These are phyloP conservation scores for Poeciliopsis occidentalis DNA, from an alignment of 2,113 vertebrate species.

Conservation along the genomic window DNA sequence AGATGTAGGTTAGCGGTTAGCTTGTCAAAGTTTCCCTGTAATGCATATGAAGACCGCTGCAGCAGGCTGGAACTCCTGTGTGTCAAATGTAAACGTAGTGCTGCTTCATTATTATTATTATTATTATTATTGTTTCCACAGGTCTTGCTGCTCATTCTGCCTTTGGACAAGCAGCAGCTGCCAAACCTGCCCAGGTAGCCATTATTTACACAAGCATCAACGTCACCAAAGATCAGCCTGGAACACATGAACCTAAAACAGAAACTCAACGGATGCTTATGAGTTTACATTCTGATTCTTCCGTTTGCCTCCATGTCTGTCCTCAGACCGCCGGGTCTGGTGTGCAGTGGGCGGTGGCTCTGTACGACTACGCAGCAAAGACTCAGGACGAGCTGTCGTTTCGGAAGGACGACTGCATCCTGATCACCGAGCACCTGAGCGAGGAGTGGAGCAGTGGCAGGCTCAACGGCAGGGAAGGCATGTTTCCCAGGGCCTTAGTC, in stretches of 20 bases:
- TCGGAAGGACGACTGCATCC: constrained; percentile 86
- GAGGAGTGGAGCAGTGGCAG: constrained; percentile 87
- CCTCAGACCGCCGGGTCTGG: constrained; percentile 25
- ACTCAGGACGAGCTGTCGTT: constrained; percentile 87
- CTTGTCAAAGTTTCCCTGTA: not conserved
- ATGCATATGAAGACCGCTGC: not conserved
- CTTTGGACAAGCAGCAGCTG: constrained; percentile 15
- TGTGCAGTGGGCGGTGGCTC: constrained; percentile 85
- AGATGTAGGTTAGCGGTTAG: no score
- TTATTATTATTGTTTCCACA: constrained; percentile 53
- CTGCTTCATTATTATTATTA: not conserved
- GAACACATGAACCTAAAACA: not conserved
- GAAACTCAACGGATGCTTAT: not conserved
- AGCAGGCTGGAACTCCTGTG: not conserved
- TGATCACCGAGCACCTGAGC: constrained; percentile 83
- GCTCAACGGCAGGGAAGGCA: constrained; percentile 85
- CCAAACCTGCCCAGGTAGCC: constrained; percentile 70
- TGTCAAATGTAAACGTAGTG: not conserved
- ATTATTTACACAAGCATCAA: not conserved
- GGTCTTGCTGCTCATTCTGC: constrained; percentile 71
- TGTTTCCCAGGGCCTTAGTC: constrained; percentile 88
- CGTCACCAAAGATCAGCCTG: constrained; percentile 1
- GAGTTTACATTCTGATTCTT: not conserved
- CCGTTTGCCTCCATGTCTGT: not conserved
- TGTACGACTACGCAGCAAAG: constrained; percentile 88